phyloP scores from a whole-genome alignment of 2,888 invertebrate genomes.

The Bellardia pandia region DNA sequence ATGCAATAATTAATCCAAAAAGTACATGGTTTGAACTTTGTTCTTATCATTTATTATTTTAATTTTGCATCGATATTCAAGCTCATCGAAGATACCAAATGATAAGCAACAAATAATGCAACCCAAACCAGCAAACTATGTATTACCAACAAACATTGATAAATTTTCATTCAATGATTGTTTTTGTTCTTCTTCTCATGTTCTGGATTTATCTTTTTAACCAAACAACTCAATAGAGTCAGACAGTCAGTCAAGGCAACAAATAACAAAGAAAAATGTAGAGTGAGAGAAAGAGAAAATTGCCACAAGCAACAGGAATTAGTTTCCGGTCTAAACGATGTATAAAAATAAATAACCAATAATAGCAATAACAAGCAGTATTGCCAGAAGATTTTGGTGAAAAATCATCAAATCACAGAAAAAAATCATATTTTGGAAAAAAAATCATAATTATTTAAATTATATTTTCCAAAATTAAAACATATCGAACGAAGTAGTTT shows the following conservation, averaged over 20 bases:
- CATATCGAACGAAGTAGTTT: too few species aligned
- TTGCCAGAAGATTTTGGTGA: too few species aligned
- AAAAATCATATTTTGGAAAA: too few species aligned
- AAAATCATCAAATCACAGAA: too few species aligned
- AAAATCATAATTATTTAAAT: too few species aligned
- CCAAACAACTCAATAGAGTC: slow-evolving; percentile 33
- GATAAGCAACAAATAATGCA: too few species aligned
- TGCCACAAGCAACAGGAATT: slow-evolving; percentile 68
- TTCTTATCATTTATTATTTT: background rate
- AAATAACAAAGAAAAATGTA: slow-evolving; percentile 5
- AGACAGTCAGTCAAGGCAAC: background rate
- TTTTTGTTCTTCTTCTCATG: background rate
- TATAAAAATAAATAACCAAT: slow-evolving; percentile 45
- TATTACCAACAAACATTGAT: background rate
- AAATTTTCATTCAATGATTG: slow-evolving; percentile 2
- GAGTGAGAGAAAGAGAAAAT: slow-evolving; percentile 20
- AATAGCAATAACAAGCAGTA: slow-evolving; percentile 22
- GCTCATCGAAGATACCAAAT: too few species aligned
- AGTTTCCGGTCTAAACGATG: slow-evolving; percentile 73
- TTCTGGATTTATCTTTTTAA: slow-evolving; percentile 2
- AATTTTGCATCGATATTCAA: background rate
- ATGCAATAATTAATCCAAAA: too few species aligned
- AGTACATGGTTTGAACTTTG: too few species aligned
- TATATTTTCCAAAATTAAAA: too few species aligned
- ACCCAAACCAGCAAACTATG: background rate